A percentile compares a stretch with the other conserved stretches of the same genome.
phyloP scores from a whole-genome alignment of 2,113 vertebrate species.

The Gorsachius goisagi region DNA sequence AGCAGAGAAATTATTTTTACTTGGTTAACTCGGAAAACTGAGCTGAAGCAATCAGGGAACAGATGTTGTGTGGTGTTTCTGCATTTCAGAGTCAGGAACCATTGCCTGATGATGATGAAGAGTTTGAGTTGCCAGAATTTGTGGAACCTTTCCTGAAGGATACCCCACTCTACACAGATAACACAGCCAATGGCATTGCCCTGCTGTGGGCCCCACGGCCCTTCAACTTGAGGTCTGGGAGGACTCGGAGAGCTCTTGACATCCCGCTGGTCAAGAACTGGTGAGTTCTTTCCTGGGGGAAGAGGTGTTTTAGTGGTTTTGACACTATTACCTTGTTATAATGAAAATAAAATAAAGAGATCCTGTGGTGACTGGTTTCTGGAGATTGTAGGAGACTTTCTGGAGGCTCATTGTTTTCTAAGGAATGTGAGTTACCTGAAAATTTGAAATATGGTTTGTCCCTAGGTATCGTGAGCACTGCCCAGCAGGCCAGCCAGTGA shows the following conservation, averaged over 20 bases:
- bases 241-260: slow-evolving; percentile 94
- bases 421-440: not conserved
- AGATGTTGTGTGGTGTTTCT: not conserved
- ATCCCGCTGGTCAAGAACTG: slow-evolving; percentile 98
- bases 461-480: slow-evolving; percentile 96
- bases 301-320: not conserved
- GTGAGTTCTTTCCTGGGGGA: slow-evolving; percentile 61
- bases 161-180: slow-evolving; percentile 94
- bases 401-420: not conserved
- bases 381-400: not conserved
- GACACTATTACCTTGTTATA: not conserved
- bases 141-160: slow-evolving; percentile 97
- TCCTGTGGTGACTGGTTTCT: not conserved
- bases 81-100: slow-evolving; percentile 91
- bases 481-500: slow-evolving; percentile 96
- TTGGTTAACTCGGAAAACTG: not conserved
- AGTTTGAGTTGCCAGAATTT: slow-evolving; percentile 96
- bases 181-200: slow-evolving; percentile 98
- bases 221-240: slow-evolving; percentile 94
- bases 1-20: not conserved
- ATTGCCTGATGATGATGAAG: slow-evolving; percentile 95
- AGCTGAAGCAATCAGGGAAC: not conserved
- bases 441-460: not conserved
- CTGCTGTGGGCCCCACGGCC: slow-evolving; percentile 95
- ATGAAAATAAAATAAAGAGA: not conserved